Base-by-base conservation (phyloP, 2,797 vertebrate genomes). In the Alectoris magna region DNA sequence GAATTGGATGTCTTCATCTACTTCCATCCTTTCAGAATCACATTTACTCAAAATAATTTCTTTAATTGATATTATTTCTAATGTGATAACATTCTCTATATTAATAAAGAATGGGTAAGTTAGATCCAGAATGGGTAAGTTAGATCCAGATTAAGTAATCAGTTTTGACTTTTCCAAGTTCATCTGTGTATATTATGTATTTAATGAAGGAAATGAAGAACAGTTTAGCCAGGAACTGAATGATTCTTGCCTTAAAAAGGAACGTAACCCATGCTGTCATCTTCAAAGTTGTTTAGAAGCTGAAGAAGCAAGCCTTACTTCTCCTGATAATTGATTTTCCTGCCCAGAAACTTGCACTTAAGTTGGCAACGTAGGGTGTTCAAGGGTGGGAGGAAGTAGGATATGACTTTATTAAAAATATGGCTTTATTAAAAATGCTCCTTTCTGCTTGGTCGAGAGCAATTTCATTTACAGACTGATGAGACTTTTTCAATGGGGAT, bases 121-220 rank as follows among this genome's bases (percentile, higher is more conserved):
- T 80, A 48, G 60, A 59, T 89, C 93, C 51, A 29, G 76, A 86
- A 62, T 69, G 19, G n/a, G 17, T 36, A 79, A 29, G 2, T 93
- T 80, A 48, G 60, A 59, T 89, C 93, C 51, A 29, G 76, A 86
- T 91, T 64, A 70, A 91, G 29, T 79, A 82, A 44, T 53, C n/a
- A 22, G 11, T 66, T 91, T 67, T 90, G 51, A 48, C 34, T 90
- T 91, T 80, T 49, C 31, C 68, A 41, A 48, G 51, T 75, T 87
- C 43, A 84, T 64, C 84, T 55, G 74, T 79, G 31, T 27, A 27
- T 24, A 73, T 83, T 78, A 49, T 9, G 17, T 67, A 82, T 89
- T 62, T 95, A 95, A 90, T 51, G 88, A 81, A 95, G 69, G 76
- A 95, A 90, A 77, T 7, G 39, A 87, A 66, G 82, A 93, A 62